phyloP scores from a whole-genome alignment of 2,888 invertebrate species.

The Leptinotarsa tumamoca region DNA sequence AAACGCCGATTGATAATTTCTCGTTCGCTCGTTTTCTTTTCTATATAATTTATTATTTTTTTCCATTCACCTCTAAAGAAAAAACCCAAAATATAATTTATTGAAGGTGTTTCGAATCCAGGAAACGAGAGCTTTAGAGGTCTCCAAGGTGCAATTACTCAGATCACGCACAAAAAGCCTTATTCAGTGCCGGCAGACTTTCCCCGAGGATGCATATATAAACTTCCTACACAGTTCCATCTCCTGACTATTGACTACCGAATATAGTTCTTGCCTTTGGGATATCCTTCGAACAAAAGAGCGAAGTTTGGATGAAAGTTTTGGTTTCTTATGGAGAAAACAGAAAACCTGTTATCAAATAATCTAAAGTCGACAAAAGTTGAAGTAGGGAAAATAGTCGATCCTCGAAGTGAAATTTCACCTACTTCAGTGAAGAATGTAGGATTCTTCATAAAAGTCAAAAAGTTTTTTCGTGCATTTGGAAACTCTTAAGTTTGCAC shows the following conservation, averaged over 20 bases:
- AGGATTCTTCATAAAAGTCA: not conserved
- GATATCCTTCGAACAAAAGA: slow-evolving; percentile 5
- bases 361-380: not conserved
- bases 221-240: slow-evolving; percentile 23
- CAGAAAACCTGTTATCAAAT: not conserved
- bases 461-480: not conserved
- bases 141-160: slow-evolving; percentile 46
- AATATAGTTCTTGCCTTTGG: slow-evolving; percentile 15
- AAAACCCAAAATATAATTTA: not conserved
- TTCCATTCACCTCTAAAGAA: not conserved
- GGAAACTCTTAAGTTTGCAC: not conserved
- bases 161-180: slow-evolving; percentile 47
- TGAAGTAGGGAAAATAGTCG: not conserved
- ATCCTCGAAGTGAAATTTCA: not conserved
- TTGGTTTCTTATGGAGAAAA: not conserved
- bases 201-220: slow-evolving; percentile 45
- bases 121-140: slow-evolving; percentile 1
- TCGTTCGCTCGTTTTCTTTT: not conserved
- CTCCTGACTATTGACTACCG: slow-evolving; percentile 20
- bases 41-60: not conserved
- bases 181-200: slow-evolving; percentile 41
- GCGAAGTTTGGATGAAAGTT: slow-evolving; percentile 6
- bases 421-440: not conserved
- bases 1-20: not conserved
- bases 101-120: not conserved